phyloP scores from a whole-genome alignment of 1,140 invertebrate species.

The Camponotus floridanus region DNA sequence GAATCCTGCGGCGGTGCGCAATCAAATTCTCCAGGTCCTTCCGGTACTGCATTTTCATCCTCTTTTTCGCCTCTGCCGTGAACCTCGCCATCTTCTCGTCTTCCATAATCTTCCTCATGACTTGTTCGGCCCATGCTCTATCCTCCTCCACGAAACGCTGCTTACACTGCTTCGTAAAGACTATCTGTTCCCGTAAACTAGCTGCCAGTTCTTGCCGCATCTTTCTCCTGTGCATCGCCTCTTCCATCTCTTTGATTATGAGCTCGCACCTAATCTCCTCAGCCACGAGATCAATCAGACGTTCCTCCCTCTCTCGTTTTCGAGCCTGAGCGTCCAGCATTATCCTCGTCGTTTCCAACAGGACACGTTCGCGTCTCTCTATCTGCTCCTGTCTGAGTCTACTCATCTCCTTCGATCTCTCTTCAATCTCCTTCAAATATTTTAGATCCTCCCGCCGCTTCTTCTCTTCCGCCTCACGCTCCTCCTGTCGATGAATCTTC shows the following conservation, averaged over 20 bases:
- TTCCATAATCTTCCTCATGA: conserved; percentile 75
- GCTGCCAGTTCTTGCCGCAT: conserved; percentile 65
- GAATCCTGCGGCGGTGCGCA: conserved; percentile 69
- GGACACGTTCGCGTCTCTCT: conserved; percentile 58
- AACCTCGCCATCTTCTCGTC: conserved; percentile 72
- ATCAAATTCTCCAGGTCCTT: conserved; percentile 77
- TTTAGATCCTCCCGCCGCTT: conserved; percentile 38
- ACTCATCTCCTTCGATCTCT: conserved; percentile 31
- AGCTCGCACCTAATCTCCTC: conserved; percentile 73
- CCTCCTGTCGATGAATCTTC: conserved; percentile 46
- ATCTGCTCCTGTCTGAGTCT: conserved; percentile 45
- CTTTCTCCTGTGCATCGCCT: conserved; percentile 40
- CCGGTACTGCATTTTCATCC: conserved; percentile 71
- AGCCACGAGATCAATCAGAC: conserved; percentile 75
- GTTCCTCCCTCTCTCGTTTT: conserved; percentile 63
- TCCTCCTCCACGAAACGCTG: conserved; percentile 70
- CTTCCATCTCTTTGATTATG: conserved; percentile 59
- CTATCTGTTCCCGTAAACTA: conserved; percentile 75
- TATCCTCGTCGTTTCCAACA: conserved; percentile 61
- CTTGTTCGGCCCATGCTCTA: conserved; percentile 72
- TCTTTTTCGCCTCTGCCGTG: conserved; percentile 71
- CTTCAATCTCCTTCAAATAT: conserved; percentile 67
- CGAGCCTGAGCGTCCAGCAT: conserved; percentile 66
- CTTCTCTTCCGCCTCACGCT: conserved; percentile 54
- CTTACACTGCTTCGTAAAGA: conserved; percentile 73